Evolutionary conservation across 2,797 vertebrate genomes (phyloP), one percentile per base, ranked within the genome.

Genomic region (Cryptoprocta ferox): DNA sequence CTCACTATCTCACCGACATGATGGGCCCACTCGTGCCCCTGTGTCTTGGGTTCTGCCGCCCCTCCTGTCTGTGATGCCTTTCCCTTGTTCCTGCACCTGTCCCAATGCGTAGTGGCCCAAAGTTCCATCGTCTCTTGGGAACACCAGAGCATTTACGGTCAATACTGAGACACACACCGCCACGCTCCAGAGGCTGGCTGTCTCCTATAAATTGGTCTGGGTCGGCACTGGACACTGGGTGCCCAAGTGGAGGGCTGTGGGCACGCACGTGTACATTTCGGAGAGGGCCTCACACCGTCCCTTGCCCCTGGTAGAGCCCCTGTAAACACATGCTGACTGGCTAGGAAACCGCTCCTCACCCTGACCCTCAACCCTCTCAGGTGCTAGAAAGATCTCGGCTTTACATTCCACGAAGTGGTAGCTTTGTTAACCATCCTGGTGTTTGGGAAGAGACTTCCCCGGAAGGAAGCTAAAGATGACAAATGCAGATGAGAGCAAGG

Each of bases 161-260:
- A 9, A 26, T 19, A 12, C 0, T 0, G 53, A 90, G 83, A 76
- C 18, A 35, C 0, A 15, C 16, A 5, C 18, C 0, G 0, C 24
- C 73, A 6, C 0, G 24, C 26, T 26, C 53, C 18, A 12, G 7
- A 73, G 63, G 71, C 80, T 56, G 56, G 5, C 3, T 7, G 8
- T 48, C 61, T n/a, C 11, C 68, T 65, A 7, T 6, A 6, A 30
- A 11, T 19, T 0, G 1, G 89, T 32, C 71, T 59, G 0, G 4
- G 32, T 35, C 24, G 45, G 59, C 32, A 10, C 1, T 21, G 66
- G 71, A 28, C 26, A 1, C 92, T 37, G 63, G 59, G 37, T 93
- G 28, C 30, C 61, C 5, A 14, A 61, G n/a, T n/a, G 32, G 35
- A 81, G 32, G 63, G 30, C 73, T 18, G 0, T 3, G 8, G 83